These are phyloP conservation scores for Dermatemys mawii DNA, from an alignment of 2,113 vertebrate species.

Conservation along the genomic window DNA sequence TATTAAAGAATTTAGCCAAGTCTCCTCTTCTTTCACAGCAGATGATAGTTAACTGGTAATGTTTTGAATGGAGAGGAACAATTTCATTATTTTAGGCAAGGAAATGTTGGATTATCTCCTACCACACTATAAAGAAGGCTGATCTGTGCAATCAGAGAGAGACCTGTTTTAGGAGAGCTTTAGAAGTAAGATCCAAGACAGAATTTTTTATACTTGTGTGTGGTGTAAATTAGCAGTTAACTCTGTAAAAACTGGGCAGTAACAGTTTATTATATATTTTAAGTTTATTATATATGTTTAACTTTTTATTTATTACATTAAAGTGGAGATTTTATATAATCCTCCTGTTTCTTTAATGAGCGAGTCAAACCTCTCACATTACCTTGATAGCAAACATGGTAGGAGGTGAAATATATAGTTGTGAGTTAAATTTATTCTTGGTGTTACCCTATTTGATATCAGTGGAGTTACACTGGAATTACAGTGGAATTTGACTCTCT, in stretches of 20 bases:
- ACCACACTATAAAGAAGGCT: neutral
- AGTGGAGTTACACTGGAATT: neutral
- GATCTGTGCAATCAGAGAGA: neutral
- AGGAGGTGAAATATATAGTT: too few relatives aligned
- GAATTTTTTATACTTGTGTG: neutral
- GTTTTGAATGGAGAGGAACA: neutral
- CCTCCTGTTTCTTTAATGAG: neutral
- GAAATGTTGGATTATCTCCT: accelerated
- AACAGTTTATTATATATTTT: neutral
- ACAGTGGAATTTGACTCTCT: neutral
- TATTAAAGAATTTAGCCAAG: neutral
- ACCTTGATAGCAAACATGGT: neutral
- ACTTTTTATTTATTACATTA: neutral
- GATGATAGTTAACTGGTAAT: neutral
- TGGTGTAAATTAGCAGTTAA: neutral
- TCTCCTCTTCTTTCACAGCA: neutral
- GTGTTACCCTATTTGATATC: neutral
- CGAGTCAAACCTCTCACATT: neutral
- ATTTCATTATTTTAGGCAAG: neutral
- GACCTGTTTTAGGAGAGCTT: neutral
- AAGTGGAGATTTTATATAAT: neutral
- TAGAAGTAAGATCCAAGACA: neutral
- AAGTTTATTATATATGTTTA: neutral
- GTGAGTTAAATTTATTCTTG: neutral
- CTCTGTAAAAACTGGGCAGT: neutral